Evolutionary conservation across 2,888 invertebrate species (phyloP), one percentile per base, ranked within the genome.

Genomic region (Malthinus flaveolus): DNA sequence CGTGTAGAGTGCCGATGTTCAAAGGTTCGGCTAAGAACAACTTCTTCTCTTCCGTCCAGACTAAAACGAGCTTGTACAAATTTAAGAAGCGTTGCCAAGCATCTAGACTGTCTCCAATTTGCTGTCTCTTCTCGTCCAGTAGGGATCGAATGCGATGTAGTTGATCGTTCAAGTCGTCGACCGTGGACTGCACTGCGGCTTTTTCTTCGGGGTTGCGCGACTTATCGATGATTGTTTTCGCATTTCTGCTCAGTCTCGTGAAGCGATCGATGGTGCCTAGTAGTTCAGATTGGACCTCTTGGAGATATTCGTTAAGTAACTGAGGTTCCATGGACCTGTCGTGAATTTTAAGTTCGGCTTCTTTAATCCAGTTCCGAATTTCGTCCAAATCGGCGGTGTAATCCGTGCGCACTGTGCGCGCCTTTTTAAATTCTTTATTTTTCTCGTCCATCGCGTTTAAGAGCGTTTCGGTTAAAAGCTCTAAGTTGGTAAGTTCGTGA

Each of bases 31-130:
- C 84, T 46, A 95, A 83, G 83, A 95, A 93, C 57, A 83, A 81
- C 68, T 85, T 87, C 78, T 93, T 93, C 70, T 93, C 93, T 63
- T 87, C 85, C 35, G 89, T 89, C 95, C 95, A 95, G 55, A 84
- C 80, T 79, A 90, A 87, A 44, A 95, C 91, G 67, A 88, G 85
- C 75, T 91, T 89, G 72, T 94, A 87, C 63, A 95, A 81, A 58
- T 89, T 85, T 69, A 93, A 84, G 84, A 95, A 95, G 58, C 91
- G 83, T 65, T 92, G 88, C 85, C 93, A 94, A 23, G 94, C 91
- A 72, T 95, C 95, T 69, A 95, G 83, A 59, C 91, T 90, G 73
- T 94, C 93, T 51, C 90, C 91, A 34, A 94, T 89, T 74, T 90
- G 88, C 69, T 89, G 88, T 73, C 89, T 90, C 75, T 90, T 88